phyloP scores from a whole-genome alignment of 2,888 invertebrate genomes.

The Lacanobia oleracea region DNA sequence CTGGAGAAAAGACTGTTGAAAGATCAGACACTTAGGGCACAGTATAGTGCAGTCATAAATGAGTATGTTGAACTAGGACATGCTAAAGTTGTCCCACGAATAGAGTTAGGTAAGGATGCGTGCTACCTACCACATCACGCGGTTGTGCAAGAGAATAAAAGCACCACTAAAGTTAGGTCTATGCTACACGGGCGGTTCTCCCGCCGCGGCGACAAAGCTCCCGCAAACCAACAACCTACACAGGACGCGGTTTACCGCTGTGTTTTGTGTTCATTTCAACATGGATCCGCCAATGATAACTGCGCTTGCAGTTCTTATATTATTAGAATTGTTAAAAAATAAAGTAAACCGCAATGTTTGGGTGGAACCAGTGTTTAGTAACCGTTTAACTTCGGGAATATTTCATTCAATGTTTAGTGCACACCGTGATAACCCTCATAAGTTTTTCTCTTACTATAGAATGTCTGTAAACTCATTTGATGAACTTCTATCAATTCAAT shows the following conservation, averaged over 20 bases:
- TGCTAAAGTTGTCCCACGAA: neutral
- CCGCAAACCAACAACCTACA: slow-evolving; percentile 38
- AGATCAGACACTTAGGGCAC: neutral
- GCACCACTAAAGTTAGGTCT: neutral
- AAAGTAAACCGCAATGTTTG: slow-evolving; percentile 4
- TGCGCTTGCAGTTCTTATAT: slow-evolving; percentile 7
- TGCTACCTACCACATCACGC: too few species aligned
- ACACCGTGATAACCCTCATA: slow-evolving; percentile 3
- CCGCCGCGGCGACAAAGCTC: slow-evolving; percentile 35
- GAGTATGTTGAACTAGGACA: slow-evolving; percentile 1
- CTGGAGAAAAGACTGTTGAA: neutral
- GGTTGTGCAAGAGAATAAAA: too few species aligned
- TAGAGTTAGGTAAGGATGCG: neutral
- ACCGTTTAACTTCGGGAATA: slow-evolving; percentile 22
- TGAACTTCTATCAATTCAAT: too few species aligned
- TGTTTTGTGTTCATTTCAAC: slow-evolving; percentile 19
- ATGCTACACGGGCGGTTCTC: slow-evolving; percentile 32
- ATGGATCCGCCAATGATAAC: slow-evolving; percentile 16
- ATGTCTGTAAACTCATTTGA: slow-evolving; percentile 15
- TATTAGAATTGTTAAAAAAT: slow-evolving; percentile 14
- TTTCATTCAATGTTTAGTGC: slow-evolving; percentile 24
- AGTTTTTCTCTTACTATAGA: slow-evolving; percentile 6
- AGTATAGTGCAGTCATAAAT: slow-evolving; percentile 2
- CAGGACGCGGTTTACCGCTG: slow-evolving; percentile 29
- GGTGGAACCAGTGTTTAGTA: slow-evolving; percentile 18